These are phyloP conservation scores for Takifugu flavidus DNA, from an alignment of 2,113 vertebrate species.

Conservation along the genomic window DNA sequence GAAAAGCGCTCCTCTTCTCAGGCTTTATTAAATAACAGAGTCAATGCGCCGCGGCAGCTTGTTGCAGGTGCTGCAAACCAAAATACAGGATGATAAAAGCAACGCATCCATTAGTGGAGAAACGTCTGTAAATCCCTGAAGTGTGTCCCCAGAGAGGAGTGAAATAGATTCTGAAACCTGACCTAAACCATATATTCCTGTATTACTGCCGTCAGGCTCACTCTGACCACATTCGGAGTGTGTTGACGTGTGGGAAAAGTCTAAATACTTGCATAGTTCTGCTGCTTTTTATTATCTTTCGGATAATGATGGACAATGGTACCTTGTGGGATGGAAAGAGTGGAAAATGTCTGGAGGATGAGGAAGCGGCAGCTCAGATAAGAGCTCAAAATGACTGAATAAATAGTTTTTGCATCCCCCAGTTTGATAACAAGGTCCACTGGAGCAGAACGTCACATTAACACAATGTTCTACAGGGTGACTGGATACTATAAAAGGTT, in stretches of 20 bases:
- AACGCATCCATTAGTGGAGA: slow-evolving; percentile 40
- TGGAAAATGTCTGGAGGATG: background rate
- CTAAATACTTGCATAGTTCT: background rate
- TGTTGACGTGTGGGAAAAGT: background rate
- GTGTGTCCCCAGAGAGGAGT: slow-evolving; percentile 14
- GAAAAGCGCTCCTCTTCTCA: background rate
- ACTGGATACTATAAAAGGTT: too few species aligned
- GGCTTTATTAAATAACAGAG: slow-evolving; percentile 32
- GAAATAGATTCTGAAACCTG: slow-evolving; percentile 14
- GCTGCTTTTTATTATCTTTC: background rate
- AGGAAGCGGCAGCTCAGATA: slow-evolving; percentile 13
- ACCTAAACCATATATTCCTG: background rate
- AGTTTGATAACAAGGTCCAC: too few species aligned
- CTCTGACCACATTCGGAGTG: background rate
- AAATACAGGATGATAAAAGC: slow-evolving; percentile 39
- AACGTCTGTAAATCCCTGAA: slow-evolving; percentile 29
- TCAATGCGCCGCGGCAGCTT: slow-evolving; percentile 28
- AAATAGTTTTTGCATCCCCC: background rate
- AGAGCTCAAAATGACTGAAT: too few species aligned
- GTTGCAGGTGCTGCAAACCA: slow-evolving; percentile 22
- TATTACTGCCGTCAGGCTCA: background rate
- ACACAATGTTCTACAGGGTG: too few species aligned
- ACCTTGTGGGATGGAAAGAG: background rate
- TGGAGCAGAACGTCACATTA: background rate
- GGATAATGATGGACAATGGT: background rate